These are phyloP conservation scores for Ferdinandea cuprea DNA, from an alignment of 2,888 invertebrate genomes.

Conservation along the genomic window DNA sequence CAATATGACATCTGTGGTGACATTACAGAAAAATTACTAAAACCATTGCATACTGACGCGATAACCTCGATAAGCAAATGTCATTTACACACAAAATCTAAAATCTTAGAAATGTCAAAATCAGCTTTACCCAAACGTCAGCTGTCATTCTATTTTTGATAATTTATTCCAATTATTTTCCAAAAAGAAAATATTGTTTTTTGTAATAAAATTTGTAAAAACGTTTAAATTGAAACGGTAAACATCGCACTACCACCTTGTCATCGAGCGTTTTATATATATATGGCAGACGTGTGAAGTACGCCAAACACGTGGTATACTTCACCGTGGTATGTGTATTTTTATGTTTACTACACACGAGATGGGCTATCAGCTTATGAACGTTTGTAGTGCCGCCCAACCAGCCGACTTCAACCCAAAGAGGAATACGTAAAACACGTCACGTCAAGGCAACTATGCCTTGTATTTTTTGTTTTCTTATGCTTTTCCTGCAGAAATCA, in stretches of 20 bases:
- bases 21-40: too few species aligned
- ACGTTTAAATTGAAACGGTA: slow-evolving; percentile 10
- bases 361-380: slow-evolving; percentile 37
- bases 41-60: too few species aligned
- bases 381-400: slow-evolving; percentile 46
- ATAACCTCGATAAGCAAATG: too few species aligned
- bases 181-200: too few species aligned
- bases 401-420: slow-evolving; percentile 7
- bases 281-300: slow-evolving; percentile 35
- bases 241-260: slow-evolving; percentile 7
- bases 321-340: neutral
- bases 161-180: too few species aligned
- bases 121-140: too few species aligned
- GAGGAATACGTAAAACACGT: slow-evolving; percentile 44
- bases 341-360: slow-evolving; percentile 15
- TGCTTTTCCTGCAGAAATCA: neutral
- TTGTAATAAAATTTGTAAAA: too few species aligned
- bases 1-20: too few species aligned
- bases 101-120: too few species aligned
- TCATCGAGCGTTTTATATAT: neutral
- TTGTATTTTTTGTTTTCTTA: neutral
- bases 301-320: slow-evolving; percentile 55
- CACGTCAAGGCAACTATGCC: slow-evolving; percentile 2
- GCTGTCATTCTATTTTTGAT: too few species aligned
- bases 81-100: too few species aligned